Evolutionary conservation across 2,888 invertebrate species (phyloP), one percentile per base, ranked within the genome.

Genomic region (Dione juno): DNA sequence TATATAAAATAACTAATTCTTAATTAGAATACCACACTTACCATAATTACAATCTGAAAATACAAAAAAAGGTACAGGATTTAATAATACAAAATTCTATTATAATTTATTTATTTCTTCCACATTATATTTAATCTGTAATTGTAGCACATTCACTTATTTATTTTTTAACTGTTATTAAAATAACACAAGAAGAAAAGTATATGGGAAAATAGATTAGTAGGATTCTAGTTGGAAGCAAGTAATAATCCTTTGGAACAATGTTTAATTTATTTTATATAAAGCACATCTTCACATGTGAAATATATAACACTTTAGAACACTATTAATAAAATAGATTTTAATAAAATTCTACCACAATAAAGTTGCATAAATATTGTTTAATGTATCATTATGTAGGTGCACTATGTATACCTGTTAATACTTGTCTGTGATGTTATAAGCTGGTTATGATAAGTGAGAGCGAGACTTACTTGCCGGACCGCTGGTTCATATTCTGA

Each of bases 401-500:
- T 57, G 37, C 2, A 57, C 45, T 45, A 35, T 28, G 28, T 21
- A 11, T 45, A 45, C 3, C 10, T 35, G 43, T 14, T 11, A 45
- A 61, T 45, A 45, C 21, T 19, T 21, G n/a, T 58, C 11, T 70
- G 16, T n/a, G 8, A 50, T 58, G 21, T 37, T 58, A 45, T 14
- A 54, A 19, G 61, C 11, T 58, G 3, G 11, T 40, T 54, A 65
- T 69, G 61, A 64, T 52, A 69, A 69, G 43, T 67, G 74, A 50
- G 28, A 37, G 59, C 41, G 59, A 66, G 85, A 92, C 93, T 92
- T 76, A 93, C 93, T 92, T 92, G 91, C 86, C 89, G 93, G 92
- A 92, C 91, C 92, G 87, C 82, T 80, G 92, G 81, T 90, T 93
- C 90, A 84, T 88, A 89, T 85, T 93, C 93, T 89, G 92, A 87